Evolutionary conservation across 2,113 vertebrate genomes (phyloP), one percentile per base, ranked within the genome.

Genomic region (Oncorhynchus kisutch): DNA sequence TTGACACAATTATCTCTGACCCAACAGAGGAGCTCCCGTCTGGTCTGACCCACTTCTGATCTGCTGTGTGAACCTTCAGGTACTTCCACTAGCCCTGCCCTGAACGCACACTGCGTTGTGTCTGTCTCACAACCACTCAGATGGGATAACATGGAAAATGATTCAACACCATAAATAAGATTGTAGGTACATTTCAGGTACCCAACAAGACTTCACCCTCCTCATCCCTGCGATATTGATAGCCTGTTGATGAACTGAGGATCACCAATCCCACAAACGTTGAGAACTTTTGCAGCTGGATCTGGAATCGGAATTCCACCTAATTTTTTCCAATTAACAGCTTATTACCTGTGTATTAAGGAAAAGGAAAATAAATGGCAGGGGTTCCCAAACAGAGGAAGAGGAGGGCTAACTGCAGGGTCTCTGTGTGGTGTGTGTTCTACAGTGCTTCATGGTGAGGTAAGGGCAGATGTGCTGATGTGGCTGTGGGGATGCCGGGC

Each of bases 21-120:
- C 16, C 51, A 18, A 16, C 49, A 51, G 7, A n/a, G 51, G 51
- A 54, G 48, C 70, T 31, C 27, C 16, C 60, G 1, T 73, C 78
- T 73, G 64, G 73, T 49, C 81, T 90, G 88, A 90, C 88, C 84
- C 88, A 88, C 71, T 91, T 91, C 81, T 88, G 86, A 85, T 87
- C 81, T 88, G 86, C 86, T 87, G 86, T 83, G 76, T 85, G 80
- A 81, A 84, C 66, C 82, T 80, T 84, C 85, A 88, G 89, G 87
- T 88, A 87, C 83, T 80, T 54, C 51, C 16, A 18, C 51, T 54
- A 54, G 51, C 51, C 12, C 16, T 54, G 14, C 14, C 75, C 82
- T 77, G 76, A 70, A 78, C 75, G 76, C 78, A 51, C 59, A 78
- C 59, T 22, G 84, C 2, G 27, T 27, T 27, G 27, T 27, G 27